These are phyloP conservation scores for Xylota sylvarum DNA, from an alignment of 2,888 invertebrate genomes.

Conservation along the genomic window DNA sequence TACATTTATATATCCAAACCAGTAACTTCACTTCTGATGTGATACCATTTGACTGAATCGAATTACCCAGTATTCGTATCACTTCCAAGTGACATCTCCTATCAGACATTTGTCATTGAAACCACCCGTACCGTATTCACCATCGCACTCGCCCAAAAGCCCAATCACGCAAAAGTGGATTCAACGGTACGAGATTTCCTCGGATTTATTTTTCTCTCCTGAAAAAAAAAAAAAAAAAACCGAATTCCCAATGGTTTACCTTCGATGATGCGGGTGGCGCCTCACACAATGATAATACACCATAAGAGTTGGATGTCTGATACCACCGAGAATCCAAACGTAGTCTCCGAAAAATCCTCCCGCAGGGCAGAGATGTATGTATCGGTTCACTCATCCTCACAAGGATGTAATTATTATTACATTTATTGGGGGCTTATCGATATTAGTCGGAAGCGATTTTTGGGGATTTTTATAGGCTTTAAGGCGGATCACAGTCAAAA, in stretches of 20 bases:
- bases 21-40: constrained; percentile 65
- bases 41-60: constrained; percentile 73
- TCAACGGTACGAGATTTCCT: constrained; percentile 66
- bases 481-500: constrained; percentile 8
- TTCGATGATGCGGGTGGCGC: constrained; percentile 13
- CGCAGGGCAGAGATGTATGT: constrained; percentile 38
- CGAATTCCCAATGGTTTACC: constrained; percentile 55
- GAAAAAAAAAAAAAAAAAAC: constrained; percentile 3
- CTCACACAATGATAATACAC: constrained; percentile 42
- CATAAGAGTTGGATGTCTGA: constrained; percentile 32
- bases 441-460: constrained; percentile 65
- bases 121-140: neutral
- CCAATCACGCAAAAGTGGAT: constrained; percentile 68
- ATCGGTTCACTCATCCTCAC: constrained; percentile 58
- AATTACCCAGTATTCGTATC: constrained; percentile 73
- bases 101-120: constrained; percentile 67
- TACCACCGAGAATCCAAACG: constrained; percentile 51
- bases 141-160: constrained; percentile 52
- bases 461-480: constrained; percentile 39
- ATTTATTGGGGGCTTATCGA: constrained; percentile 74
- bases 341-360: constrained; percentile 56
- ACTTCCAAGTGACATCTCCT: constrained; percentile 72
- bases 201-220: constrained; percentile 58
- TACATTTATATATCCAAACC: constrained; percentile 21
- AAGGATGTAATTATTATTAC: constrained; percentile 73